Evolutionary conservation across 2,888 invertebrate genomes (phyloP).

Genomic region (Yponomeuta evonymella): DNA sequence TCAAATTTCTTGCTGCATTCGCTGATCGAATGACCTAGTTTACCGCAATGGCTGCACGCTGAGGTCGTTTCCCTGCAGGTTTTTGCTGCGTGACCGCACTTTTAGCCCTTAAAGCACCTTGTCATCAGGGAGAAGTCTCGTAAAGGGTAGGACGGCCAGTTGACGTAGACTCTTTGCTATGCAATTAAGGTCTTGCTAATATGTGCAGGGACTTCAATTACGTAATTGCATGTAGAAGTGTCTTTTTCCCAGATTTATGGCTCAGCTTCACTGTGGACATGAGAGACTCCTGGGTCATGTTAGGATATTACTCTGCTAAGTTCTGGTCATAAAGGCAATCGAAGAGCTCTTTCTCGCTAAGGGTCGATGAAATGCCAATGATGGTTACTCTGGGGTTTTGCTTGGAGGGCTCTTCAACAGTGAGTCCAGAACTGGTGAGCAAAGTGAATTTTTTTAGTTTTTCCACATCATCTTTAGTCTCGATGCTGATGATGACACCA

Average conservation of each 20-base stretch:
- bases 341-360: background rate
- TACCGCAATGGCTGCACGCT: background rate
- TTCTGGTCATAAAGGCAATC: background rate
- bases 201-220: background rate
- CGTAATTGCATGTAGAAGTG: background rate
- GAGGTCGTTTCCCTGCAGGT: background rate
- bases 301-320: background rate
- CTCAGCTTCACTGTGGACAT: background rate
- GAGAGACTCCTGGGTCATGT: background rate
- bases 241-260: slow-evolving; percentile 6
- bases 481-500: slow-evolving; percentile 19
- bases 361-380: background rate
- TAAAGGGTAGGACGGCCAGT: background rate
- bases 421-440: background rate
- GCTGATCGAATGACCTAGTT: background rate
- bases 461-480: slow-evolving; percentile 16
- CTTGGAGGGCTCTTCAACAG: background rate
- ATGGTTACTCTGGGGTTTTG: background rate
- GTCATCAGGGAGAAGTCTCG: background rate
- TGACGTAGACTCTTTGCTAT: background rate
- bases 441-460: slow-evolving; percentile 10
- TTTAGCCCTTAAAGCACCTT: slow-evolving; percentile 7
- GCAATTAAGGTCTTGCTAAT: background rate
- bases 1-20: background rate
- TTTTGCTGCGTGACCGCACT: background rate